A percentile compares a stretch with the other conserved stretches of the same genome.
Evolutionary conservation across 2,797 vertebrate genomes (phyloP).

Genomic region (Bradypus variegatus): DNA sequence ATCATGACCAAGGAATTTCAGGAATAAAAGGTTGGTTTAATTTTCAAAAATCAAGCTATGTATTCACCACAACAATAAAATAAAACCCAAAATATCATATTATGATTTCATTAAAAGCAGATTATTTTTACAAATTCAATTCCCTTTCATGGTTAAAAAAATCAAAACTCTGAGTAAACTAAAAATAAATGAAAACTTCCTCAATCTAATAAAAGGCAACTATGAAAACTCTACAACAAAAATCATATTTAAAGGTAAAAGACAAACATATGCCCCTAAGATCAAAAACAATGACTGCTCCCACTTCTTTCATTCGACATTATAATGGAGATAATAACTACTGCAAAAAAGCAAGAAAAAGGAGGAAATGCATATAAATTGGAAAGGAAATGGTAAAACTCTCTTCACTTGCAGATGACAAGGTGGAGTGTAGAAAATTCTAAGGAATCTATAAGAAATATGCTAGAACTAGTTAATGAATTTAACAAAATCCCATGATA

Average conservation of each 20-base stretch:
- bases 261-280: background rate
- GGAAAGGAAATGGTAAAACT: background rate
- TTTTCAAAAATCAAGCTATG: background rate
- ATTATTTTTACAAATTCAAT: background rate
- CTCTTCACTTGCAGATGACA: background rate
- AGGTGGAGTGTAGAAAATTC: background rate
- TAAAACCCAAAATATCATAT: background rate
- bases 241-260: background rate
- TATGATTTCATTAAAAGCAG: background rate
- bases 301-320: background rate
- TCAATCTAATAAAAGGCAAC: background rate
- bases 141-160: background rate
- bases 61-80: background rate
- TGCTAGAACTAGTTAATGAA: background rate
- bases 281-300: background rate
- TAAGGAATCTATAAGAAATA: background rate
- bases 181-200: background rate
- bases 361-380: background rate
- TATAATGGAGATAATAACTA: background rate
- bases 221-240: background rate
- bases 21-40: background rate
- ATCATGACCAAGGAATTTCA: background rate
- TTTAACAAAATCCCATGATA: background rate
- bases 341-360: background rate
- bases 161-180: background rate